phyloP scores from a whole-genome alignment of 2,797 vertebrate species.

The Pseudochirops cupreus region DNA sequence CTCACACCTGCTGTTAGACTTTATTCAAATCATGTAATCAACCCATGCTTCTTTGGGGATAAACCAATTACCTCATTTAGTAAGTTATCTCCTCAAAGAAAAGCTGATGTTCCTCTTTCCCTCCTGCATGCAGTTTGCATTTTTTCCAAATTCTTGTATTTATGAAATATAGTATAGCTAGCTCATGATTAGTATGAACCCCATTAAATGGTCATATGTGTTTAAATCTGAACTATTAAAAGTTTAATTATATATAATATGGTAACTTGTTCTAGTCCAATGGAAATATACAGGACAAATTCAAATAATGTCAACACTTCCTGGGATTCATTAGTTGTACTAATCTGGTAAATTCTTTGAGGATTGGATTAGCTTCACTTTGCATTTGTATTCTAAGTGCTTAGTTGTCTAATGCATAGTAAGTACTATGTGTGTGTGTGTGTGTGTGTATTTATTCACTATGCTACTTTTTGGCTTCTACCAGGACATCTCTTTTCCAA shows the following conservation, averaged over 20 bases:
- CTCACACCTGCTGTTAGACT: not conserved
- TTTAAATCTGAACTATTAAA: not conserved
- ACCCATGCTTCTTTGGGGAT: not conserved
- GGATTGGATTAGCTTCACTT: not conserved
- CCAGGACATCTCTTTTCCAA: not conserved
- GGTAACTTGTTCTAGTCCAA: not conserved
- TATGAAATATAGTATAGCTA: not conserved
- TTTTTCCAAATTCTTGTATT: not conserved
- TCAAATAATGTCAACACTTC: not conserved
- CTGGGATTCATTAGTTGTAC: not conserved
- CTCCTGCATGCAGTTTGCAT: not conserved
- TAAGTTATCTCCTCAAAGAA: not conserved
- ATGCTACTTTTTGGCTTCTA: not conserved
- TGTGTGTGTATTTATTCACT: not conserved
- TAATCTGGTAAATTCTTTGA: not conserved
- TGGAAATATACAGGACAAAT: not conserved
- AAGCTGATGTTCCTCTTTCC: not conserved
- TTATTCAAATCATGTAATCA: not conserved
- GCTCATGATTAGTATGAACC: not conserved
- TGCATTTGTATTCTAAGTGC: not conserved
- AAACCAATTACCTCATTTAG: not conserved
- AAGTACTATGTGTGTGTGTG: not conserved
- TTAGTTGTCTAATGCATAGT: not conserved
- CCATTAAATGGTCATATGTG: not conserved
- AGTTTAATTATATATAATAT: not conserved